A percentile compares a stretch with the other conserved stretches of the same genome.
Conservation (phyloP, 1,140 invertebrate species). For the Drosophila auraria region DNA sequence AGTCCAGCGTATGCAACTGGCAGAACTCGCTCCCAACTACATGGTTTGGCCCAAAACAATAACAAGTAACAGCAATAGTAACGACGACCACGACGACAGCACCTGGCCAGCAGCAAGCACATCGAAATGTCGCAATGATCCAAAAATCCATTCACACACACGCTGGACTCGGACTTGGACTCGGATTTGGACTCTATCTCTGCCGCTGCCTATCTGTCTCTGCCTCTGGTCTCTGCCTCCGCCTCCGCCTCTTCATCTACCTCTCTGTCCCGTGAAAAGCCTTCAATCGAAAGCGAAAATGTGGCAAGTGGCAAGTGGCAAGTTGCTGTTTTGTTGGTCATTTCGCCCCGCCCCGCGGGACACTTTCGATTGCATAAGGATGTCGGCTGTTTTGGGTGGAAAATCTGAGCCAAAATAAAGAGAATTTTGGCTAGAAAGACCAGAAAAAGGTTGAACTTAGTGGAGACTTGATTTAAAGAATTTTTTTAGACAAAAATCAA, state of each 20-base stretch:
- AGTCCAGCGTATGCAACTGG: constrained; percentile 31
- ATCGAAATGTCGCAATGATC: constrained; percentile 45
- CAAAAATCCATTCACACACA: constrained; percentile 28
- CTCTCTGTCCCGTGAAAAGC: constrained; percentile 22
- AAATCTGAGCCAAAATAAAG: neutral
- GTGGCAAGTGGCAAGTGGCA: constrained; percentile 17
- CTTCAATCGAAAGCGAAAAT: constrained; percentile 14
- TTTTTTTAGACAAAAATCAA: too few species aligned
- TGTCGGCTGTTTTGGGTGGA: neutral
- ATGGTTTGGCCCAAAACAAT: constrained; percentile 38
- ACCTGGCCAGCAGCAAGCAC: constrained; percentile 33
- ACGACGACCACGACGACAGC: constrained; percentile 11
- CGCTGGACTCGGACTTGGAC: neutral
- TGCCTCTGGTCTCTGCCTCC: neutral
- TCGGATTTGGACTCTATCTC: neutral
- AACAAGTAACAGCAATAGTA: constrained; percentile 37
- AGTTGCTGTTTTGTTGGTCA: neutral
- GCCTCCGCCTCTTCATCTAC: too few species aligned
- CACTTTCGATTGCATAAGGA: constrained; percentile 35
- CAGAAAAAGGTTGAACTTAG: neutral
- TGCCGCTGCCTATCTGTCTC: neutral
- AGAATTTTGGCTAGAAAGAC: neutral
- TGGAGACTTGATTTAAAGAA: fast-evolving
- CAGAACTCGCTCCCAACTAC: constrained; percentile 46
- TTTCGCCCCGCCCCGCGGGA: constrained; percentile 11